Evolutionary conservation across 2,797 vertebrate species (phyloP), one percentile per base, ranked within the genome.

Genomic region (Mormyrops boulengeri): DNA sequence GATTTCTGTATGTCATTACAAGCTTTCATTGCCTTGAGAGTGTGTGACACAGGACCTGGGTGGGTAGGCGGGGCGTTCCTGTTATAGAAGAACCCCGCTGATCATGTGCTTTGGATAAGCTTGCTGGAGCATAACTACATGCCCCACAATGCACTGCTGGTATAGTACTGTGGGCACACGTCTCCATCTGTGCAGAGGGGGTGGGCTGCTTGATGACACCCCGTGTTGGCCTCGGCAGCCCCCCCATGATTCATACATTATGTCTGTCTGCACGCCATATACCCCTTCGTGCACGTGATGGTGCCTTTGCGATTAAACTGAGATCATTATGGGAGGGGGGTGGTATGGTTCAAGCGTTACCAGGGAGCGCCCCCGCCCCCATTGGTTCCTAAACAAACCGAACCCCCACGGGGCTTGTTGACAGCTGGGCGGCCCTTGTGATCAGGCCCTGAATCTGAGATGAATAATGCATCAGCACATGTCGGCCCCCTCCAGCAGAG

Each of bases 381-480:
- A 41, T 90, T 88, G 62, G 53, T 38, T 60, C 82, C 85, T 30
- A 44, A 73, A 77, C 85, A 62, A 53, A 14, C 84, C 26, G 30
- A 49, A 30, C 30, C 34, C 6, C 60, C 89, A 19, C 12, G 9
- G 34, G 47, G 19, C 82, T 41, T 89, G 26, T 85, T 60, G 87
- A 87, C 90, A 89, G 60, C 86, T 41, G 12, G 34, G 82, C 66
- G 9, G 69, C 89, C 80, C 88, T 60, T 30, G 88, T 62, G 89
- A 91, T 90, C 88, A 88, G 34, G 90, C 41, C 82, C 34, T 22
- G 80, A 66, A 90, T 34, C 22, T 34, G 57, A 26, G 49, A 89
- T 90, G 53, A 92, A 91, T 91, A 90, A 91, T 88, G 89, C 69
- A 91, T 90, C 30, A 80, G 49, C 88, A 90, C 49, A 91, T 91